Conservation (phyloP, 2,888 invertebrate genomes). For the Dastarcus helophoroides region DNA sequence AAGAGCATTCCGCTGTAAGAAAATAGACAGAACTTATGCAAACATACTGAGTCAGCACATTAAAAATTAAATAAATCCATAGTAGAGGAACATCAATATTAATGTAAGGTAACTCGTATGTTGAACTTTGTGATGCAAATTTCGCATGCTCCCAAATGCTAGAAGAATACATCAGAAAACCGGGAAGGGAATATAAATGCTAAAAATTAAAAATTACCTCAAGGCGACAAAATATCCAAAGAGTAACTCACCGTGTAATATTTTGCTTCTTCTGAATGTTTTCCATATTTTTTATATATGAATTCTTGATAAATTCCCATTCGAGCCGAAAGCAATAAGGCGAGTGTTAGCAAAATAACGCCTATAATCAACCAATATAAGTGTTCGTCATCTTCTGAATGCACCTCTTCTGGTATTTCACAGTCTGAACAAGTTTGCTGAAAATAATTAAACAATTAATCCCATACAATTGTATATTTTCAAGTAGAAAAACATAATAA, state of each 20-base stretch:
- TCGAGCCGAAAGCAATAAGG: conserved; percentile 83
- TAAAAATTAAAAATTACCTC: conserved; percentile 34
- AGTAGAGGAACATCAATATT: conserved; percentile 58
- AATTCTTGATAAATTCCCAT: conserved; percentile 91
- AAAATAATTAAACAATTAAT: too few species aligned
- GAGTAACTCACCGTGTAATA: conserved; percentile 58
- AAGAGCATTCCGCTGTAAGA: conserved; percentile 86
- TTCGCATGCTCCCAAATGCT: conserved; percentile 68
- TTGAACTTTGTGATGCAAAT: conserved; percentile 57
- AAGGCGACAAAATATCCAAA: conserved; percentile 1
- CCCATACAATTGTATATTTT: too few species aligned
- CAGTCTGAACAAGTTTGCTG: conserved; percentile 27
- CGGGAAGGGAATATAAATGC: conserved; percentile 83
- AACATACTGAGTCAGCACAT: conserved; percentile 80
- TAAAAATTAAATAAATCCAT: conserved; percentile 66
- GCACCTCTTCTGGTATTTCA: conserved; percentile 35
- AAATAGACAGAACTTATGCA: conserved; percentile 94
- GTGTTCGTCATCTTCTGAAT: conserved; percentile 42
- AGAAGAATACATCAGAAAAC: conserved; percentile 66
- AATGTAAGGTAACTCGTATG: conserved; percentile 45
- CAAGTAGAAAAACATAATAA: too few species aligned
- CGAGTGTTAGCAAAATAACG: conserved; percentile 71
- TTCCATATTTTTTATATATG: conserved; percentile 72
- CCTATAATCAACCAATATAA: conserved; percentile 58
- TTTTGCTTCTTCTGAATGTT: conserved; percentile 81